A percentile compares a stretch with the other conserved stretches of the same genome.
Conservation (phyloP, 2,888 invertebrate genomes). For the Galerucella calmariensis region DNA sequence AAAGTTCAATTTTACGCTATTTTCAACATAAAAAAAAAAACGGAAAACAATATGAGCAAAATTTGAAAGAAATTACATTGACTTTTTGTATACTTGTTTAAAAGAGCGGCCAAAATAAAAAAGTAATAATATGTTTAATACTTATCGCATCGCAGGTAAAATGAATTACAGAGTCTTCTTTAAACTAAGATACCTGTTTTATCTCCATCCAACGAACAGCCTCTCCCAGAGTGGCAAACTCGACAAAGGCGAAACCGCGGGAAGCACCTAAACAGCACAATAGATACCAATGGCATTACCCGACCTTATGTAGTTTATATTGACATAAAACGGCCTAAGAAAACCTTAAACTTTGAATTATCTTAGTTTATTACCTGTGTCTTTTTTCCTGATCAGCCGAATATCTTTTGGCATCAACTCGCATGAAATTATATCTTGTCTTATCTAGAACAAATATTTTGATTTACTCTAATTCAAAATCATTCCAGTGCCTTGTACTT, state of each 20-base stretch:
- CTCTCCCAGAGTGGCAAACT: constrained; percentile 89
- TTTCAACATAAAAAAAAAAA: not conserved
- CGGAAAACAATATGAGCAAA: constrained; percentile 17
- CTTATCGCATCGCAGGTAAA: constrained; percentile 46
- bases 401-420: constrained; percentile 83
- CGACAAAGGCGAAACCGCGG: constrained; percentile 91
- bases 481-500: no score
- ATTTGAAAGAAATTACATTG: constrained; percentile 23
- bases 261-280: constrained; percentile 86
- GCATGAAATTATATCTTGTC: constrained; percentile 79
- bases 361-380: constrained; percentile 75
- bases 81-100: constrained; percentile 11
- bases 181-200: constrained; percentile 79
- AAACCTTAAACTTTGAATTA: constrained; percentile 51
- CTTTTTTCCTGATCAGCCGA: constrained; percentile 83
- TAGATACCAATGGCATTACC: constrained; percentile 66
- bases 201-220: constrained; percentile 92
- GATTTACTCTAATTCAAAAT: constrained; percentile 39
- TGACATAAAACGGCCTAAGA: constrained; percentile 70
- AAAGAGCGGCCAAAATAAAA: constrained; percentile 38
- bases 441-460: constrained; percentile 71
- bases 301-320: constrained; percentile 61
- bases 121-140: constrained; percentile 43
- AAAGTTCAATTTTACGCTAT: not conserved
- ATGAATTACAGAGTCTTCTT: constrained; percentile 50